Base-by-base conservation (phyloP, 2,888 invertebrate species). In the Drosophila recens region DNA sequence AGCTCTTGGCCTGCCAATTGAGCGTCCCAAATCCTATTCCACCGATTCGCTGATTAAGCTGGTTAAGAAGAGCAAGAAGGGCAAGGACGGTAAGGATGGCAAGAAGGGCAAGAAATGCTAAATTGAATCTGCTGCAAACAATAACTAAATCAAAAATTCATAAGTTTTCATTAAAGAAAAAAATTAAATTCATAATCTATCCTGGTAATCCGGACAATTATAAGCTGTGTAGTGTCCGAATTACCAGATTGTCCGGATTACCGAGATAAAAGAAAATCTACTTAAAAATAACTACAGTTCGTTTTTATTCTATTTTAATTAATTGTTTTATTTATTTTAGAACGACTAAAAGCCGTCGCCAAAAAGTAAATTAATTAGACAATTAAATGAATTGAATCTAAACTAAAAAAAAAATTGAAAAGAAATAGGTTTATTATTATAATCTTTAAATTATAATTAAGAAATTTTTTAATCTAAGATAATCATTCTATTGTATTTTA, bases 1-100 rank as follows among this genome's bases (percentile, higher is more conserved):
- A 66, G 97, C 96, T 51, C 93, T 97, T 43, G 95, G 96, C 56
- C 93, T 96, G 27, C 96, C 97, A 6, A 94, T 97, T 72, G 97
- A 97, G 92, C 95, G 65, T 0, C 65, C 65, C 6, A 65, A 65
- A 17, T 65, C 65, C 2, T 45, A 17, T 13, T 59, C 65, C 10
- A 65, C 65, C 0, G 51, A 59, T 9, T 17, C 59, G 3, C 65
- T 65, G 0, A 59, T 65, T 3, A 43, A 58, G 30, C 17, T 49
- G 10, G 11, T 33, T 1, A 20, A 43, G 43, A 43, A 43, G 23
- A 15, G 15, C n/a, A 40, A 43, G 43, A 43, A 43, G 23, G 9
- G 15, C n/a, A 40, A 40, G 40, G 2, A 8, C 1, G 30, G 9
- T 9, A 40, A 40, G 40, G 27, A 27, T 27, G 27, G 27, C 27